Conservation (phyloP, 2,888 invertebrate genomes). For the Agelastica alni region DNA sequence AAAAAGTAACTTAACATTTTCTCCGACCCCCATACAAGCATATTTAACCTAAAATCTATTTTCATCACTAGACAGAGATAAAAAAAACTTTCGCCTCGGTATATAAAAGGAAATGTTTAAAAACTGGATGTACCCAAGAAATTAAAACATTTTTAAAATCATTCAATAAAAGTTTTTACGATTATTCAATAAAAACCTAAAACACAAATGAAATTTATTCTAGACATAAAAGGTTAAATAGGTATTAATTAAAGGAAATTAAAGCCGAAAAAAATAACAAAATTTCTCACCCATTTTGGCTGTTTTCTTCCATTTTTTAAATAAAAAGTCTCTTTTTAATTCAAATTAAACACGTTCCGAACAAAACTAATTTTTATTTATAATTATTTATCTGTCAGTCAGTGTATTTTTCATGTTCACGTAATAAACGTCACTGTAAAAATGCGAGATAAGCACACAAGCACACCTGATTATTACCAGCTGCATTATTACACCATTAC, state of each 20-base stretch:
- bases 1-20: too few relatives aligned
- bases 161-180: too few relatives aligned
- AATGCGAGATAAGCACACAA: slow-evolving; percentile 4
- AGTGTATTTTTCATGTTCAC: background rate
- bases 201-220: too few relatives aligned
- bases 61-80: slow-evolving; percentile 15
- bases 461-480: slow-evolving; percentile 11
- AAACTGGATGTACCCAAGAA: too few relatives aligned
- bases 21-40: background rate
- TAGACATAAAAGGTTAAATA: too few relatives aligned
- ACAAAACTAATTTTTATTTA: too few relatives aligned
- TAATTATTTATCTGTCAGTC: background rate
- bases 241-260: too few relatives aligned
- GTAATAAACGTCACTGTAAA: background rate
- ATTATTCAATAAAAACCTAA: too few relatives aligned
- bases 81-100: slow-evolving; percentile 22
- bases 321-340: background rate
- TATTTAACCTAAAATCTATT: slow-evolving; percentile 16
- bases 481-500: slow-evolving; percentile 9
- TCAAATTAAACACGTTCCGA: too few relatives aligned
- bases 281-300: slow-evolving; percentile 1
- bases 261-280: too few relatives aligned
- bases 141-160: too few relatives aligned
- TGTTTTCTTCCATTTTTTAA: background rate
- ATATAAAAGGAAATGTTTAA: slow-evolving; percentile 5